Evolutionary conservation across 2,797 vertebrate species (phyloP), one percentile per base, ranked within the genome.

Genomic region (Sardinella longiceps): DNA sequence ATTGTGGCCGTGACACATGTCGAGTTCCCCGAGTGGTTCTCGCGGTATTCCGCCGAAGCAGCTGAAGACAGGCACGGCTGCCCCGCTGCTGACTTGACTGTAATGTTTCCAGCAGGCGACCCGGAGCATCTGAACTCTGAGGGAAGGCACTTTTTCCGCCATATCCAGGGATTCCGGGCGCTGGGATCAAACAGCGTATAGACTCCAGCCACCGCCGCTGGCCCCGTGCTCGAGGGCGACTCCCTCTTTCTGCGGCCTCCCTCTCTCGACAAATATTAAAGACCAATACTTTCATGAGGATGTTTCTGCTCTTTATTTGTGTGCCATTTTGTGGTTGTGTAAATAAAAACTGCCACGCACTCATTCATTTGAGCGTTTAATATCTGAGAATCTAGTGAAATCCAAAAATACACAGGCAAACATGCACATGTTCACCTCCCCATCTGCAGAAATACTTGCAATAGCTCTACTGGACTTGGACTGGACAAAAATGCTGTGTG

Each of bases 201-300:
- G 84, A 86, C 86, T 87, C 60, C 82, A 87, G 88, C 86, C 86
- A 85, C 87, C 84, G 91, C 91, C 82, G 88, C 90, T 89, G 93
- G 94, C 90, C 93, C 90, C 86, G n/a, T 88, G 88, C 93, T 93
- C 91, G 91, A 90, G 92, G 91, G 93, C 92, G 93, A 94, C 94
- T 95, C 95, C 95, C 95, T 95, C 94, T 93, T 92, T 86, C 90
- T 95, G 95, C 89, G 95, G 95, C 92, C 92, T 95, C 95, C 91
- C 92, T 93, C 70, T 77, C 70, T 93, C 91, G 92, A 89, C 92
- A 95, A 95, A 95, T 96, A 95, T 96, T 96, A 96, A 96, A 96
- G 95, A 95, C 93, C 91, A 90, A 91, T 92, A 90, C 93, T 95
- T 95, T 91, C 90, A 90, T 92, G 89, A 92, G 88, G 91, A 90